Conservation (phyloP, 2,888 invertebrate species). For the Acanthosoma haemorrhoidale region DNA sequence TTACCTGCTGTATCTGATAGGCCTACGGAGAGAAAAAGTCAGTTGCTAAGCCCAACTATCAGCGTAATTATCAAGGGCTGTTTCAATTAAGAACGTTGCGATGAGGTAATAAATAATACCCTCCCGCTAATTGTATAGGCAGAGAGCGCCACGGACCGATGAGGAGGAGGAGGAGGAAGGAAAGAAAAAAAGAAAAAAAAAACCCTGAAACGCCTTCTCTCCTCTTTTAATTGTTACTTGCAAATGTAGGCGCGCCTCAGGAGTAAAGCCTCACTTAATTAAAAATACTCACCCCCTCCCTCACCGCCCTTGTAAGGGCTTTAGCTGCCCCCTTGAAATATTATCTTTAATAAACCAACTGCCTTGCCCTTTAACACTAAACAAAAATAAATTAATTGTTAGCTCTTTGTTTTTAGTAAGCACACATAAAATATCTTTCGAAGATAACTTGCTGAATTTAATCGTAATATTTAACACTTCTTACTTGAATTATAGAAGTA, state of each 20-base stretch:
- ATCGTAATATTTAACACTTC: too few relatives aligned
- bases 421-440: too few relatives aligned
- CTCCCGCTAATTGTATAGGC: neutral
- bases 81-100: neutral
- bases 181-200: constrained; percentile 1
- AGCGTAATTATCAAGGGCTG: constrained; percentile 2
- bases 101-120: constrained; percentile 1
- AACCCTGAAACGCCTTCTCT: too few relatives aligned
- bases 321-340: neutral
- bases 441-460: too few relatives aligned
- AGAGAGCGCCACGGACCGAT: too few relatives aligned
- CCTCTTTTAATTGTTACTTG: constrained; percentile 23
- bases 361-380: neutral
- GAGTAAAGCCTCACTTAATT: neutral
- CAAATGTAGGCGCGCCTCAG: constrained; percentile 7
- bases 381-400: neutral
- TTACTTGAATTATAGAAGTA: too few relatives aligned
- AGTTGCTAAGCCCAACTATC: neutral
- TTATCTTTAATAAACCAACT: neutral
- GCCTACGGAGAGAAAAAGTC: neutral
- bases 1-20: too few relatives aligned
- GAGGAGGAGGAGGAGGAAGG: too few relatives aligned
- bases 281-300: constrained; percentile 6
- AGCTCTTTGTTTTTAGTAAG: too few relatives aligned
- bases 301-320: too few relatives aligned